phyloP scores from a whole-genome alignment of 2,113 vertebrate species.

The Sebastes schlegelii region DNA sequence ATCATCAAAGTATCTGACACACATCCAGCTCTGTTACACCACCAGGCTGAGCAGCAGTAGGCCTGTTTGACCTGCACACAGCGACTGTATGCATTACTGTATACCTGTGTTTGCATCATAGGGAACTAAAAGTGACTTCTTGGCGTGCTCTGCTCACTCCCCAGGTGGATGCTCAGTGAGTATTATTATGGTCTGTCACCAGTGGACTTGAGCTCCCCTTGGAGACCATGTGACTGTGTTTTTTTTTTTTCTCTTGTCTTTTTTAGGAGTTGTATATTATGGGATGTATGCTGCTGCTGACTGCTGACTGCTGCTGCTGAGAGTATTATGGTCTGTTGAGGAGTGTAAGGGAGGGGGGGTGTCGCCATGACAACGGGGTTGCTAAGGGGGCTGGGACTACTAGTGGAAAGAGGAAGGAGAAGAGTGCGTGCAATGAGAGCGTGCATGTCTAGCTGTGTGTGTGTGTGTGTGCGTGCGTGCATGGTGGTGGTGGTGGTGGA shows the following conservation, averaged over 20 bases:
- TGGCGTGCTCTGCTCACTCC: constrained; percentile 56
- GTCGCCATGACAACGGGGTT: constrained; percentile 86
- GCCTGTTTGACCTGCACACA: constrained; percentile 26
- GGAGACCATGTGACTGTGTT: constrained; percentile 79
- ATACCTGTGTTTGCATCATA: constrained; percentile 29
- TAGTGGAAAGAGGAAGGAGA: constrained; percentile 79
- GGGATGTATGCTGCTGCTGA: constrained; percentile 78
- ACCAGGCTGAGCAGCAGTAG: constrained; percentile 28
- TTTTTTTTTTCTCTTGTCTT: constrained; percentile 73
- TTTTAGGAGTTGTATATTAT: constrained; percentile 85
- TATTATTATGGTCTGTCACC: constrained; percentile 88
- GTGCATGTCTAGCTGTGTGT: constrained; percentile 55
- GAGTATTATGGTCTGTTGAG: constrained; percentile 86
- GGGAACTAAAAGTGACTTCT: constrained; percentile 42
- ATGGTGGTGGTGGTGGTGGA: constrained; percentile 52
- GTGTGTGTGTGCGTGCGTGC: constrained; percentile 67
- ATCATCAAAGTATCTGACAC: constrained; percentile 7
- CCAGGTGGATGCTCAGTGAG: constrained; percentile 75
- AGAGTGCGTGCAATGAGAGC: constrained; percentile 76
- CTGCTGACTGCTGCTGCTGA: constrained; percentile 34
- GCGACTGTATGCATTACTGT: neutral
- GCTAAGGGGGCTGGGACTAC: constrained; percentile 86
- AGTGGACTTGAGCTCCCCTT: constrained; percentile 79
- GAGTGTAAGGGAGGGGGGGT: constrained; percentile 71
- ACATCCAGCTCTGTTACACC: neutral